Base-by-base conservation (phyloP, 2,888 invertebrate species). In the Parascotia fuliginaria region DNA sequence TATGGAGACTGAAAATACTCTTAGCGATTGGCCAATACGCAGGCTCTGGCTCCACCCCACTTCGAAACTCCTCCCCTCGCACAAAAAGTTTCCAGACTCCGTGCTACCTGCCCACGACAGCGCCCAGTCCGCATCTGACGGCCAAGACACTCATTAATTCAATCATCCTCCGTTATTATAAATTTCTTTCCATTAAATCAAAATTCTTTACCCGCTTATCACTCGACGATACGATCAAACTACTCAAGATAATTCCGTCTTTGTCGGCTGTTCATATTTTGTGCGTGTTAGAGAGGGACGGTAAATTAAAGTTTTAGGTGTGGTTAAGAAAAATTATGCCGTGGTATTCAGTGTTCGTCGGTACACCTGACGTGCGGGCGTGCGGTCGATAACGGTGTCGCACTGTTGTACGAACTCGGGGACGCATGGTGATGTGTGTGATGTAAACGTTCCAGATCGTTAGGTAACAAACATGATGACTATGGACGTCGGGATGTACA, bases 401-500 rank as follows among this genome's bases (percentile, higher is more conserved):
- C 74, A 66, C 76, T 69, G 73, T 68, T 37, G 70, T 73, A 72
- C 75, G 71, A 73, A 75, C 74, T 73, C 70, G 77, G 75, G 77
- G 75, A 77, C 70, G 73, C 75, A 52, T 77, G 84, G 91, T 89
- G 88, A 82, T 86, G 89, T 89, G 88, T 83, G 87, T 83, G 82
- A 81, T 83, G 80, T 87, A 82, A 79, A 61, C 70, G 63, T 70
- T 79, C 70, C 74, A 67, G 81, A 80, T 83, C 82, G 83, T 84
- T 78, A 84, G 77, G 81, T 80, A 82, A 82, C 73, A 87, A 86
- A 85, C 89, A 95, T 95, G 95, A 95, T 95, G 95, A 95, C 94
- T 94, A 96, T 96, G 96, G 95, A 96, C 94, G 93, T 96, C 93
- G 95, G 95, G 81, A 95, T 95, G 95, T 95, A 95, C 93, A 94